A percentile compares a stretch with the other conserved stretches of the same genome.
Evolutionary conservation across 2,888 invertebrate species (phyloP).

Genomic region (Scaptomyza cyrtandrae): DNA sequence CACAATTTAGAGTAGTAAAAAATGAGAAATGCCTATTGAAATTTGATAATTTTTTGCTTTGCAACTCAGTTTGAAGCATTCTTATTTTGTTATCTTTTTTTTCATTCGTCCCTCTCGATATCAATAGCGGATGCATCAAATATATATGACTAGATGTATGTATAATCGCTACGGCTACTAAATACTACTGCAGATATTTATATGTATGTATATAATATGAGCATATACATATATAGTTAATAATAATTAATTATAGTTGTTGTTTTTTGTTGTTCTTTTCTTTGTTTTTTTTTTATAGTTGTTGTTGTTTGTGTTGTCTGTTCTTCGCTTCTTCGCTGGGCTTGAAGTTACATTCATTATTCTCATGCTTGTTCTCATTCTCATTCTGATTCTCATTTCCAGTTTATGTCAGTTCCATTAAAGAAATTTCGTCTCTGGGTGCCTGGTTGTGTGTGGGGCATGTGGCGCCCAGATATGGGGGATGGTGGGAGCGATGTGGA

Average conservation of each 20-base stretch:
- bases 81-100: not conserved
- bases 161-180: slow-evolving; percentile 60
- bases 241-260: slow-evolving; percentile 55
- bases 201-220: slow-evolving; percentile 42
- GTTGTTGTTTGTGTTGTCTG: slow-evolving; percentile 3
- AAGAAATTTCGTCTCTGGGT: slow-evolving; percentile 13
- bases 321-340: slow-evolving; percentile 68
- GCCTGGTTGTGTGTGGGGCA: slow-evolving; percentile 8
- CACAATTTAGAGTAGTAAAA: slow-evolving; percentile 23
- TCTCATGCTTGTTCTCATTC: too few relatives aligned
- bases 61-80: slow-evolving; percentile 67
- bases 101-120: slow-evolving; percentile 21
- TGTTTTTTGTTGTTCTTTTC: slow-evolving; percentile 38
- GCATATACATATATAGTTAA: slow-evolving; percentile 47
- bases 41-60: slow-evolving; percentile 61
- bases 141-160: slow-evolving; percentile 75
- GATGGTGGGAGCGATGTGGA: slow-evolving; percentile 57
- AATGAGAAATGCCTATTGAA: slow-evolving; percentile 46
- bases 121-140: slow-evolving; percentile 63
- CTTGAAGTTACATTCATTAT: slow-evolving; percentile 64
- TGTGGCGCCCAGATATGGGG: slow-evolving; percentile 36
- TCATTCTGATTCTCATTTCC: slow-evolving; percentile 9
- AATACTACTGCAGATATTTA: slow-evolving; percentile 37
- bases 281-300: slow-evolving; percentile 7
- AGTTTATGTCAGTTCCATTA: slow-evolving; percentile 5